These are phyloP conservation scores for Brachyhypopomus occidentalis DNA, from an alignment of 2,113 vertebrate genomes.

Conservation along the genomic window DNA sequence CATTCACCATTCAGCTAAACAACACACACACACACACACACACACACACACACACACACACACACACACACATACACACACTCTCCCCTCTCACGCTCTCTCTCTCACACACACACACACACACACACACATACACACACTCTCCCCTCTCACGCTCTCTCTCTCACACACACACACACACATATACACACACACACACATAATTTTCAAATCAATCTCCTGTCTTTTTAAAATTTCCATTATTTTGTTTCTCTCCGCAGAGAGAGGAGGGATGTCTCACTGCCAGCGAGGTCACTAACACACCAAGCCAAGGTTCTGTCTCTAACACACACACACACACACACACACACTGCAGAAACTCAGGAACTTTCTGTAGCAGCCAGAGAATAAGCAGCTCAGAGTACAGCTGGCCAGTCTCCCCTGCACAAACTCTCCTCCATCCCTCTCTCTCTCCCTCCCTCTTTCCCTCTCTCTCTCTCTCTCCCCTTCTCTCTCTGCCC, in stretches of 20 bases:
- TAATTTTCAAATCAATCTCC: background rate
- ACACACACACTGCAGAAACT: constrained; percentile 58
- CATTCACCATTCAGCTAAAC: no score
- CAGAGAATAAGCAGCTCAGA: constrained; percentile 79
- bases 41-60: constrained; percentile 27
- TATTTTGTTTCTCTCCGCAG: constrained; percentile 9
- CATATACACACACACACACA: constrained; percentile 43
- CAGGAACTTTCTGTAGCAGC: constrained; percentile 75
- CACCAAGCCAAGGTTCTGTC: constrained; percentile 72
- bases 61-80: constrained; percentile 47
- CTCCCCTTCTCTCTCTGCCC: constrained; percentile 46
- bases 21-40: constrained; percentile 4
- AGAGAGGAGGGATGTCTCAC: constrained; percentile 52
- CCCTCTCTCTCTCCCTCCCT: constrained; percentile 67
- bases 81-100: no score
- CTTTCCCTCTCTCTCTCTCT: constrained; percentile 50
- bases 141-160: no score
- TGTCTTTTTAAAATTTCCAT: constrained; percentile 9
- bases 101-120: no score
- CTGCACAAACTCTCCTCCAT: no score
- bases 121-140: no score
- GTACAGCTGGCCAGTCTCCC: no score
- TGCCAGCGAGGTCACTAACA: constrained; percentile 81
- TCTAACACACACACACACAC: constrained; percentile 36
- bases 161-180: no score